Conservation (phyloP, 2,888 invertebrate genomes). For the Sussaba pulchella region DNA sequence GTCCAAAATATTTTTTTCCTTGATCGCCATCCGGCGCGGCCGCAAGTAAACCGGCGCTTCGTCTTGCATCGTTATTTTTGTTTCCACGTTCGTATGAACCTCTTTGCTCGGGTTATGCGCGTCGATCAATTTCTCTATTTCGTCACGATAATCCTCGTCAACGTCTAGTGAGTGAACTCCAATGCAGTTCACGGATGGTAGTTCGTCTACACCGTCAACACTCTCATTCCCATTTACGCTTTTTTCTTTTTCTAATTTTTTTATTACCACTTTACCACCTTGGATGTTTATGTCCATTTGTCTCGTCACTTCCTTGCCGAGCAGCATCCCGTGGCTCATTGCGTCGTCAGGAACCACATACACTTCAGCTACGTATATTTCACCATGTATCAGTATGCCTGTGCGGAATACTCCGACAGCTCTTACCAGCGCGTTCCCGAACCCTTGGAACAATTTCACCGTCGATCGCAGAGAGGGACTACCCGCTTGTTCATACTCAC, state of each 20-base stretch:
- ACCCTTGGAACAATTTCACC: slow-evolving; percentile 23
- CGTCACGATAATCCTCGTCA: neutral
- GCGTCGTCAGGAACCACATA: slow-evolving; percentile 10
- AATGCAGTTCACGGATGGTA: neutral
- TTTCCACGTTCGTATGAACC: slow-evolving; percentile 65
- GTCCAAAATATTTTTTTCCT: neutral
- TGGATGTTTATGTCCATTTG: slow-evolving; percentile 4
- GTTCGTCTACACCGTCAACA: neutral
- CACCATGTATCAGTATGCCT: neutral
- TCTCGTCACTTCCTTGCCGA: slow-evolving; percentile 18
- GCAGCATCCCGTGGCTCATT: slow-evolving; percentile 15
- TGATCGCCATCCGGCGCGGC: neutral
- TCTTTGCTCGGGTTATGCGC: slow-evolving; percentile 69
- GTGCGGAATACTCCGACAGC: neutral
- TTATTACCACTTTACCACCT: slow-evolving; percentile 1
- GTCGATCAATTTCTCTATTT: slow-evolving; percentile 57
- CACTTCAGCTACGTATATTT: slow-evolving; percentile 1
- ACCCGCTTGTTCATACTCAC: slow-evolving; percentile 8
- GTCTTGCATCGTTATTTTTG: neutral
- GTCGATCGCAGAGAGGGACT: neutral
- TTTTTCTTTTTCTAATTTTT: neutral
- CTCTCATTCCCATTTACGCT: neutral
- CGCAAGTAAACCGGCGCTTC: neutral
- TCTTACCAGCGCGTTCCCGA: slow-evolving; percentile 21
- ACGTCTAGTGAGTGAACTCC: neutral